Evolutionary conservation across 2,888 invertebrate species (phyloP), one percentile per base, ranked within the genome.

Genomic region (Drosophila stalkeri): DNA sequence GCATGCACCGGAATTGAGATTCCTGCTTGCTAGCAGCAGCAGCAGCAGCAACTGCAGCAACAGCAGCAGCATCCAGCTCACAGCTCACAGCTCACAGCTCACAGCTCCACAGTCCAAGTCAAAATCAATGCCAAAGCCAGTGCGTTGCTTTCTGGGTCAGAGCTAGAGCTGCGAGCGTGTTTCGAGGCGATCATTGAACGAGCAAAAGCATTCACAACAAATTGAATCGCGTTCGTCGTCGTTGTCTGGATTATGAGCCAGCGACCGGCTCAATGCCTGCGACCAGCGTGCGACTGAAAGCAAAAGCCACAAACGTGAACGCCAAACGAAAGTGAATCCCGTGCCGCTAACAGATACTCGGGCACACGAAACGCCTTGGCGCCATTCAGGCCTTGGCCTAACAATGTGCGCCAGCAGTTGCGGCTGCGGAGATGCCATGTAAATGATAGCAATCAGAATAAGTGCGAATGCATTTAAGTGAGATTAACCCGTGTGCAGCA

Each of bases 371-470:
- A 60, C 70, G 64, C 64, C 70, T 59, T 69, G 80, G 84, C 86
- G 86, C 85, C 82, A 68, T 51, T 46, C 62, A 63, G 49, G 65
- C 61, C 70, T 71, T 35, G 51, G 64, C 57, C 43, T 51, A 66
- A 57, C 73, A 61, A 69, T 31, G 46, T 49, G 55, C 31, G 31
- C 33, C 18, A 54, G 44, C 52, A 49, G 16, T 63, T 55, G 51
- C 44, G 65, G 51, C 63, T 62, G 62, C 49, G 49, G 16, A 62
- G 61, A 52, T 52, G 52, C 41, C 8, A 60, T 57, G 88, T 73
- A 80, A 86, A 86, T 82, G 80, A 86, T 83, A 83, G 69, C 84
- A 86, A 88, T 88, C 88, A 86, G 84, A 89, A 87, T 82, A 81
- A 87, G 86, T 86, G 84, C 81, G 82, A 87, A 84, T 79, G 82